phyloP scores from a whole-genome alignment of 2,888 invertebrate species.

The Aproaerema taeniolella region DNA sequence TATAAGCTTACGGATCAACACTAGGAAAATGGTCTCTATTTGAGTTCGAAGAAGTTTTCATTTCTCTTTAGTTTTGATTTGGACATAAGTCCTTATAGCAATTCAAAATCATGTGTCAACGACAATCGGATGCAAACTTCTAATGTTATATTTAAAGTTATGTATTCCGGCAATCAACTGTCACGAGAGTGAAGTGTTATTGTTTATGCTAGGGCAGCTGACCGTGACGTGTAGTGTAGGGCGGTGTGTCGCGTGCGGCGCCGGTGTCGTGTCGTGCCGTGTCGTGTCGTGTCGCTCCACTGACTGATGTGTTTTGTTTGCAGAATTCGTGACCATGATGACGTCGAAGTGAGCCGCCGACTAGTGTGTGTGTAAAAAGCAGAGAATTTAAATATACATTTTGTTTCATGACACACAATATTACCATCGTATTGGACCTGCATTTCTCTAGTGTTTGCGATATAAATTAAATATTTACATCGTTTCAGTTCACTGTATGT shows the following conservation, averaged over 20 bases:
- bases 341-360: conserved; percentile 97
- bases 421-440: conserved; percentile 79
- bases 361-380: conserved; percentile 78
- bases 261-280: neutral
- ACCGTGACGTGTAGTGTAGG: neutral
- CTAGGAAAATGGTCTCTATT: too few species aligned
- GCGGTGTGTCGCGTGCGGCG: neutral
- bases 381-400: conserved; percentile 80
- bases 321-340: conserved; percentile 99
- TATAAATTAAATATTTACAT: conserved; percentile 71
- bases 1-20: too few species aligned
- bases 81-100: too few species aligned
- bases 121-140: too few species aligned
- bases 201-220: too few species aligned
- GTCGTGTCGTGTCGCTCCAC: neutral
- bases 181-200: too few species aligned
- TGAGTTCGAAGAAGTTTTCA: too few species aligned
- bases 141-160: too few species aligned
- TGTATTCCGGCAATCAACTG: too few species aligned
- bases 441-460: conserved; percentile 79
- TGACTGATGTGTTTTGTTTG: conserved; percentile 51
- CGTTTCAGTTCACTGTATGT: conserved; percentile 69
- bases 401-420: conserved; percentile 79
- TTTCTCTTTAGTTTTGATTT: too few species aligned
- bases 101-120: too few species aligned